These are phyloP conservation scores for Plagodis pulveraria DNA, from an alignment of 2,888 invertebrate species.

Conservation along the genomic window DNA sequence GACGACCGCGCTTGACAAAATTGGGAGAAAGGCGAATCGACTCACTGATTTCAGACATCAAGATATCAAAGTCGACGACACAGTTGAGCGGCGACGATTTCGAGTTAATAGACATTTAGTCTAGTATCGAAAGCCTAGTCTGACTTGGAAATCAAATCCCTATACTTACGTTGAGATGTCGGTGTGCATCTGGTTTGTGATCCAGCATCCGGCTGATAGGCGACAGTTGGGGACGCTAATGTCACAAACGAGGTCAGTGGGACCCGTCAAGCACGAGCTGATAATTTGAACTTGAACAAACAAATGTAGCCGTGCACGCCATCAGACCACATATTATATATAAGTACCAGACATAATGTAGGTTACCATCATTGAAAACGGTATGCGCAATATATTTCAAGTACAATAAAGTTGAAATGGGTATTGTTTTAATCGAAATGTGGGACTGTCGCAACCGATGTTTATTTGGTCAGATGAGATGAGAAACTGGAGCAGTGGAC, in stretches of 20 bases:
- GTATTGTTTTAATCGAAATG: slow-evolving; percentile 44
- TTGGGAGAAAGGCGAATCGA: slow-evolving; percentile 41
- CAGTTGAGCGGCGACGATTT: slow-evolving; percentile 32
- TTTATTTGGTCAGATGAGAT: slow-evolving; percentile 47
- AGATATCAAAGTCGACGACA: slow-evolving; percentile 32
- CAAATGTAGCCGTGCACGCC: slow-evolving; percentile 46
- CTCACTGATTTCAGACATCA: slow-evolving; percentile 30
- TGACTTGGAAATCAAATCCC: slow-evolving; percentile 3
- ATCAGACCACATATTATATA: slow-evolving; percentile 44
- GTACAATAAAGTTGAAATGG: slow-evolving; percentile 24
- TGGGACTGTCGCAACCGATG: slow-evolving; percentile 40
- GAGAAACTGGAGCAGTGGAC: slow-evolving; percentile 43
- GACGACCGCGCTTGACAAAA: slow-evolving; percentile 31
- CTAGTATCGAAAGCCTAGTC: slow-evolving; percentile 2
- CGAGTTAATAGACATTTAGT: slow-evolving; percentile 22
- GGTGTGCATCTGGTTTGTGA: slow-evolving; percentile 36
- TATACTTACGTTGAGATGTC: slow-evolving; percentile 6
- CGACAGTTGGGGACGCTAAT: slow-evolving; percentile 62
- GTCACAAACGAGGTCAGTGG: slow-evolving; percentile 67
- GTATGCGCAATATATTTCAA: slow-evolving; percentile 33
- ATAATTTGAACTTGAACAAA: slow-evolving; percentile 60
- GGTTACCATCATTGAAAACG: slow-evolving; percentile 45
- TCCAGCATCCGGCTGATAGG: slow-evolving; percentile 53
- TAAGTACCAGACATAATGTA: slow-evolving; percentile 32
- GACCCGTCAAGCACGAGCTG: slow-evolving; percentile 51